These are phyloP conservation scores for Coryphaenoides rupestris DNA, from an alignment of 2,113 vertebrate species.

Conservation along the genomic window DNA sequence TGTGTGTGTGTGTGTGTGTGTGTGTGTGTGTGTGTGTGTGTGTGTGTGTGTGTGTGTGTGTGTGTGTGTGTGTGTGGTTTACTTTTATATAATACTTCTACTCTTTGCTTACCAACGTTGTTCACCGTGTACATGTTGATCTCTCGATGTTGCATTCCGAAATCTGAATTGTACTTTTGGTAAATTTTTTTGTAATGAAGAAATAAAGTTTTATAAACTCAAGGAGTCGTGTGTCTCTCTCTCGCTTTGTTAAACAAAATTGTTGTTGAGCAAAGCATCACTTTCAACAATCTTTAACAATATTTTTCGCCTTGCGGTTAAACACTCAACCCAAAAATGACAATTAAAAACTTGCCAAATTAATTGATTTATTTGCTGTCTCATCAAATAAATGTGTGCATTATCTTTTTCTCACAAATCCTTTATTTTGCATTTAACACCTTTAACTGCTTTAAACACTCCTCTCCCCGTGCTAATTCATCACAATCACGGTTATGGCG, in stretches of 20 bases:
- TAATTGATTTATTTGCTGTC: conserved; percentile 26
- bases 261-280: neutral
- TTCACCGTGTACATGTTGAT: too few species aligned
- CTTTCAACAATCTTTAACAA: neutral
- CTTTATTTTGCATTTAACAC: conserved; percentile 61
- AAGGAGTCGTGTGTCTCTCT: too few species aligned
- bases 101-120: neutral
- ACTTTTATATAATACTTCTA: neutral
- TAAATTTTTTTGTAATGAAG: too few species aligned
- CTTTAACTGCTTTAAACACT: conserved; percentile 9
- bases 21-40: too few species aligned
- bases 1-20: too few species aligned
- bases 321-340: neutral
- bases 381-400: conserved; percentile 13
- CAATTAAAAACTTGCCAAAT: conserved; percentile 3
- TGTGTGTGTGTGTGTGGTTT: neutral
- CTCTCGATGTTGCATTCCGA: neutral
- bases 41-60: too few species aligned
- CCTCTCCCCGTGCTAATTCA: neutral
- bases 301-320: neutral
- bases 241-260: too few species aligned
- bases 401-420: conserved; percentile 35
- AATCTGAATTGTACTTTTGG: conserved; percentile 3
- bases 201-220: too few species aligned
- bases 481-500: conserved; percentile 12